Conservation (phyloP, 2,888 invertebrate genomes). For the Pharmacophagus antenor region DNA sequence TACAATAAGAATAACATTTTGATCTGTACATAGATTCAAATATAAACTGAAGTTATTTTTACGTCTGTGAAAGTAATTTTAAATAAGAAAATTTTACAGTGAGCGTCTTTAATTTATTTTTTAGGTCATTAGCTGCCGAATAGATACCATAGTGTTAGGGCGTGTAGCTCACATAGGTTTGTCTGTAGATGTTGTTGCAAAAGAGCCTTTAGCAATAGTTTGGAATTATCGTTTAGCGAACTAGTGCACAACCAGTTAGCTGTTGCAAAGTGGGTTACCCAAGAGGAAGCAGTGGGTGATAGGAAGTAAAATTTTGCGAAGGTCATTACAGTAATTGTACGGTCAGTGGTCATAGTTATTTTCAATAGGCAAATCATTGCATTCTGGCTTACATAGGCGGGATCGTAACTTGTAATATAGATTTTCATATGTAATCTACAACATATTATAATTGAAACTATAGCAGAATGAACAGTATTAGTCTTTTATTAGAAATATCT, state of each 20-base stretch:
- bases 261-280: slow-evolving; percentile 61
- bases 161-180: slow-evolving; percentile 67
- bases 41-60: not conserved
- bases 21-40: not conserved
- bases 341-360: slow-evolving; percentile 48
- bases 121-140: slow-evolving; percentile 53
- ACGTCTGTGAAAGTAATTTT: not conserved
- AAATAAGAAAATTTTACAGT: no score
- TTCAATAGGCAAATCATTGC: slow-evolving; percentile 28
- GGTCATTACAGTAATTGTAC: slow-evolving; percentile 56
- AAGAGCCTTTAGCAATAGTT: slow-evolving; percentile 68
- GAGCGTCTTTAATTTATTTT: slow-evolving; percentile 1
- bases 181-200: slow-evolving; percentile 72
- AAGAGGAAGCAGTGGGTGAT: slow-evolving; percentile 63
- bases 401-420: no score
- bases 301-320: slow-evolving; percentile 64
- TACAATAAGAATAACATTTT: not conserved
- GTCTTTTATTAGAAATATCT: not conserved
- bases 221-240: slow-evolving; percentile 77
- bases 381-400: no score
- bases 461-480: not conserved
- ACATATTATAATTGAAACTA: not conserved
- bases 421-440: not conserved
- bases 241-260: slow-evolving; percentile 70
- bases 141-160: slow-evolving; percentile 65